Percentiles rank a stretch among this genome's conserved stretches.
These are phyloP conservation scores for Urocyon cinereoargenteus DNA, from an alignment of 2,797 vertebrate species.

Conservation along the genomic window DNA sequence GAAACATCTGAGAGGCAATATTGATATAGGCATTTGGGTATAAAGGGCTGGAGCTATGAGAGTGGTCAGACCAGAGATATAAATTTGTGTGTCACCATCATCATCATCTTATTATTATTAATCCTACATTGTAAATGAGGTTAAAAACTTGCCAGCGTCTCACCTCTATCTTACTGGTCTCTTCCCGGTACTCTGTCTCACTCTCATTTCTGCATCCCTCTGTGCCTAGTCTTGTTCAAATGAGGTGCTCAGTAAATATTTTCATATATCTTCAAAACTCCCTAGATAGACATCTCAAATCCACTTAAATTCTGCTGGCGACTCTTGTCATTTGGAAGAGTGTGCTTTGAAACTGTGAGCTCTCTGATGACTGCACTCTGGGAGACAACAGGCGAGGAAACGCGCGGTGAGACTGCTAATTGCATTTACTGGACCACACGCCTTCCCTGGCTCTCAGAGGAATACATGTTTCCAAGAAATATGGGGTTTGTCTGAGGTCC, in stretches of 20 bases:
- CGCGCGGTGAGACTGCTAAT: constrained; percentile 45
- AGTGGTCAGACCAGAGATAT: background rate
- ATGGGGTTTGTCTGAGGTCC: constrained; percentile 73
- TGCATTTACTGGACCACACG: constrained; percentile 83
- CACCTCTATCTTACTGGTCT: background rate
- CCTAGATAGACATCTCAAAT: background rate
- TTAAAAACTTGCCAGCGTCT: background rate
- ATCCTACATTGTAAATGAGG: background rate
- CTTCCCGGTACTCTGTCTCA: background rate
- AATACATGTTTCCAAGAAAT: constrained; percentile 78
- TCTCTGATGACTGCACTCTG: constrained; percentile 71
- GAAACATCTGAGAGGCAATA: background rate
- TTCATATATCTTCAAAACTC: background rate
- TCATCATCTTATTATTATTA: background rate
- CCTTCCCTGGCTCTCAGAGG: constrained; percentile 71
- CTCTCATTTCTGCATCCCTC: background rate
- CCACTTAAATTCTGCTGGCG: constrained; percentile 60
- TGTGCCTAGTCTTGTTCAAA: background rate
- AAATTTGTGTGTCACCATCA: background rate
- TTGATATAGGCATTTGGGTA: background rate
- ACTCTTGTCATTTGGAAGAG: constrained; percentile 55
- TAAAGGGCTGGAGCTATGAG: background rate
- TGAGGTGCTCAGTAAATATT: background rate
- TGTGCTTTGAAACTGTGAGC: constrained; percentile 53
- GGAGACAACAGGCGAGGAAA: constrained; percentile 65